phyloP scores from a whole-genome alignment of 2,888 invertebrate genomes.

The Epinotia bilunana region DNA sequence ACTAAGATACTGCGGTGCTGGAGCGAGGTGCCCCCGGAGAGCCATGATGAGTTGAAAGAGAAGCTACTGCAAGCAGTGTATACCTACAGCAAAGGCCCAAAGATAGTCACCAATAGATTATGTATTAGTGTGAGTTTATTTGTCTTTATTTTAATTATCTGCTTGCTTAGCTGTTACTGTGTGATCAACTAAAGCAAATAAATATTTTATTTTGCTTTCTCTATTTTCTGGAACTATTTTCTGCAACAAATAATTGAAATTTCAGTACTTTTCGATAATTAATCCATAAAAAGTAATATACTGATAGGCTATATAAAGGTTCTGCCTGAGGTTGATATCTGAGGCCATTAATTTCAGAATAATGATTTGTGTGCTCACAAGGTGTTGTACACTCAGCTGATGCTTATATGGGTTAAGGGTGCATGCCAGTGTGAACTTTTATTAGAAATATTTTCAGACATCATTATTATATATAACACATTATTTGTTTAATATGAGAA shows the following conservation, averaged over 20 bases:
- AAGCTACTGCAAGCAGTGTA: slow-evolving; percentile 91
- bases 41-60: slow-evolving; percentile 90
- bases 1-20: slow-evolving; percentile 94
- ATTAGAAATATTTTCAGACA: no score
- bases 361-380: no score
- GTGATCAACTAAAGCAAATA: not conserved
- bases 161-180: not conserved
- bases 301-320: no score
- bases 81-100: slow-evolving; percentile 91
- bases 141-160: slow-evolving; percentile 6
- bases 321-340: no score
- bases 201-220: no score
- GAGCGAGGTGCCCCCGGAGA: slow-evolving; percentile 93
- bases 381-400: no score
- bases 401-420: no score
- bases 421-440: no score
- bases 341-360: not conserved
- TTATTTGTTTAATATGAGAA: no score
- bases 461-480: no score
- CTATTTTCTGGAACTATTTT: no score
- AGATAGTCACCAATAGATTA: slow-evolving; percentile 92
- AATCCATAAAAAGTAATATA: no score
- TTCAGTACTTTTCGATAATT: not conserved
- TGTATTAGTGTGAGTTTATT: slow-evolving; percentile 91
- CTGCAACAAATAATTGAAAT: not conserved